Evolutionary conservation across 1,140 invertebrate species (phyloP), one percentile per base, ranked within the genome.

Genomic region (Drosophila pruinosa): DNA sequence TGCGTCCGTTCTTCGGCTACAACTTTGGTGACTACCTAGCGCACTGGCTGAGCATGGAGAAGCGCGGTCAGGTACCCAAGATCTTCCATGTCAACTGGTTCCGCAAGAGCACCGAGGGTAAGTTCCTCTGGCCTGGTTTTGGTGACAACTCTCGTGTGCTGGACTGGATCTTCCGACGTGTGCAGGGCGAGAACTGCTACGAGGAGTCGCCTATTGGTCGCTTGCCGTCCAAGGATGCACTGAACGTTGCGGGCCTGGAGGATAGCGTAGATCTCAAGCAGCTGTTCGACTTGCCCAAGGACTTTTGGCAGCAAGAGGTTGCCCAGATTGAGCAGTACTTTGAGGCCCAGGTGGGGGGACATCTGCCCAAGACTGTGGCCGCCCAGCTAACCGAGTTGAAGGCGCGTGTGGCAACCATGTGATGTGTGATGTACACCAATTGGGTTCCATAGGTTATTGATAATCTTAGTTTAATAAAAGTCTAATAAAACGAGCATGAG

Each of bases 61-160:
- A 94, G 1, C 90, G 92, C 1, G 81, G 94, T 1, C 91, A 92
- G 24, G 83, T 98, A 4, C 97, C 97, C 2, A 95, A 95, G 83
- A 95, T 98, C 61, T 98, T 97, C 93, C 96, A 98, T 81, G 97
- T 98, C 0, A 98, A 98, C 85, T 98, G 97, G 97, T 98, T 98
- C 93, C 93, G 97, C 52, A 97, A 97, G 89, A 92, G 93, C 61
- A 53, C 65, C 0, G 89, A 94, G 7, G 96, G 96, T 0, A 94
- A 95, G 79, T 98, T 97, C 92, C 88, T 98, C 12, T 98, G 97
- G 97, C 97, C 97, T 15, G 97, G 97, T 26, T 98, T 97, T 88
- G 97, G 97, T 0, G 97, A 98, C 53, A 98, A 98, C 80, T 94
- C 94, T 8, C 93, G 97, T 7, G 97, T 98, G 0, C 92, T 98